These are phyloP conservation scores for Poecilia picta DNA, from an alignment of 2,797 vertebrate species.

Conservation along the genomic window DNA sequence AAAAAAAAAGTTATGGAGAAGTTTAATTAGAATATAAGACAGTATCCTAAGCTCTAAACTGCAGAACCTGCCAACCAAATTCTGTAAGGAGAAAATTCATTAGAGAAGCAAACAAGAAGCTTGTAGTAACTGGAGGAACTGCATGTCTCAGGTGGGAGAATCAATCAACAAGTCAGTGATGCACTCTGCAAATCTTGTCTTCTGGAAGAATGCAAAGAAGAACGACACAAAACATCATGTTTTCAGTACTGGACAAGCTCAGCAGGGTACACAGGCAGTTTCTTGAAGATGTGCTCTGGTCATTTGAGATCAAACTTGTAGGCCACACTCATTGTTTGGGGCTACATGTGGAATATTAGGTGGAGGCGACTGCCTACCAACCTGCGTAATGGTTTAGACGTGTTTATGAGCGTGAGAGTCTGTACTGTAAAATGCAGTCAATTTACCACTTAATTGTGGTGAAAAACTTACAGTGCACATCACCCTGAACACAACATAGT, in stretches of 20 bases:
- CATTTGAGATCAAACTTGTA: too few species aligned
- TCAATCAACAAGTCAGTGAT: not conserved
- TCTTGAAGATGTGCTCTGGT: not conserved
- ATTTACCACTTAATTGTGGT: too few species aligned
- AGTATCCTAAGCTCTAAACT: too few species aligned
- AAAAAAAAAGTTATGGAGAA: too few species aligned
- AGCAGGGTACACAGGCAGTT: not conserved
- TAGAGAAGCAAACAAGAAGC: not conserved
- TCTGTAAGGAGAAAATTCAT: not conserved
- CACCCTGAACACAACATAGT: not conserved
- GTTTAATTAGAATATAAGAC: too few species aligned
- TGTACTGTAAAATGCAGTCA: too few species aligned
- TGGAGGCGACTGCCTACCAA: too few species aligned
- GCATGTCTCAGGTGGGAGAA: not conserved
- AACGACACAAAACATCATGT: not conserved
- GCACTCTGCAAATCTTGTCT: not conserved
- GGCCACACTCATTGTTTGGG: too few species aligned
- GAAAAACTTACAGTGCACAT: not conserved
- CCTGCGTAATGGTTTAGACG: too few species aligned
- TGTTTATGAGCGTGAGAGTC: too few species aligned
- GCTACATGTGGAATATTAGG: too few species aligned
- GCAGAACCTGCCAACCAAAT: too few species aligned
- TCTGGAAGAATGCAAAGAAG: not conserved
- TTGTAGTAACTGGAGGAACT: not conserved
- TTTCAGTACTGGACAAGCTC: not conserved